Conservation (phyloP, 2,888 invertebrate species). For the Plutella xylostella region DNA sequence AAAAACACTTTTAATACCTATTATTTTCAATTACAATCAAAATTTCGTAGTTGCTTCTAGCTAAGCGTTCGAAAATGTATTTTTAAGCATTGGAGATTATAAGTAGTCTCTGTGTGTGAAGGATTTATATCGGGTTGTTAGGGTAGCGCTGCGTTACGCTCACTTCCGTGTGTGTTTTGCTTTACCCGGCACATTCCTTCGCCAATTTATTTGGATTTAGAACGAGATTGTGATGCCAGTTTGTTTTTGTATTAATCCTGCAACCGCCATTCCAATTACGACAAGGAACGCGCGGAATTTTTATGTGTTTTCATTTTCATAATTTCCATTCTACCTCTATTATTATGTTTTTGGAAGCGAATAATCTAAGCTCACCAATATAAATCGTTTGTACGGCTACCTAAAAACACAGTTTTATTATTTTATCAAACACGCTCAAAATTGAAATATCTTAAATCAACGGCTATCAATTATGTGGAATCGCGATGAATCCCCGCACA, state of each 20-base stretch:
- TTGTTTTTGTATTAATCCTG: too few species aligned
- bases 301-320: constrained; percentile 7
- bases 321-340: background rate
- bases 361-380: background rate
- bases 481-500: constrained; percentile 5
- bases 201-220: constrained; percentile 28
- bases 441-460: background rate
- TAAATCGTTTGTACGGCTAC: background rate
- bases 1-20: too few species aligned
- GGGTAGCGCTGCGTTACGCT: constrained; percentile 1
- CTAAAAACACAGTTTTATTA: background rate
- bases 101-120: too few species aligned
- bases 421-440: background rate
- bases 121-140: too few species aligned
- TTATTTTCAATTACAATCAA: too few species aligned
- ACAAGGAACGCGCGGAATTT: too few species aligned
- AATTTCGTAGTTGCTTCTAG: too few species aligned
- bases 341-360: background rate
- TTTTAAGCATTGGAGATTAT: too few species aligned
- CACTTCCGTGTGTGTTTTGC: constrained; percentile 26
- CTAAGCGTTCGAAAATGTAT: too few species aligned
- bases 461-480: background rate
- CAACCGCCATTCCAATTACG: too few species aligned
- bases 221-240: constrained; percentile 27
- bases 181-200: constrained; percentile 28